Conservation (phyloP, 2,888 invertebrate species). For the Ecdyonurus torrentis region DNA sequence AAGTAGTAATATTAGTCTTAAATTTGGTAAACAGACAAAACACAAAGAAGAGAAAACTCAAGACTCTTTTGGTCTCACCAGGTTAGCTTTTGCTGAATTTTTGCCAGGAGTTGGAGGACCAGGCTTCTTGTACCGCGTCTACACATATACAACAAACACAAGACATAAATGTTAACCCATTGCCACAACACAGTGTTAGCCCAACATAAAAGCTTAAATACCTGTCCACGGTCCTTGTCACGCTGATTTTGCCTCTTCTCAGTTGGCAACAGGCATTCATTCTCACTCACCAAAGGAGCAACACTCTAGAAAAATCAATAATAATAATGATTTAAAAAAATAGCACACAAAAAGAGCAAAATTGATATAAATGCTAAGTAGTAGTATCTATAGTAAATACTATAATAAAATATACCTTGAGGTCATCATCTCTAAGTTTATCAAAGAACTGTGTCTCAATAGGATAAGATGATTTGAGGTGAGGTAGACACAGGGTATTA, state of each 20-base stretch:
- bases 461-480: slow-evolving; percentile 69
- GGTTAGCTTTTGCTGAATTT: no score
- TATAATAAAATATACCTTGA: slow-evolving; percentile 32
- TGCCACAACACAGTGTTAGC: no score
- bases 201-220: no score
- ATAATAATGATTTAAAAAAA: not conserved
- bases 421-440: slow-evolving; percentile 42
- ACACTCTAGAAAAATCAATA: not conserved
- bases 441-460: slow-evolving; percentile 53
- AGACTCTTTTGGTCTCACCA: no score
- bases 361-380: no score
- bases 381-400: no score
- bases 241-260: not conserved
- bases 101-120: slow-evolving; percentile 79
- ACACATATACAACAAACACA: slow-evolving; percentile 17
- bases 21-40: not conserved
- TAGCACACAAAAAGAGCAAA: no score
- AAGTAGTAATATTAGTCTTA: not conserved
- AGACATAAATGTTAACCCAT: not conserved
- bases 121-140: slow-evolving; percentile 66
- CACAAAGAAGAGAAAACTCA: no score
- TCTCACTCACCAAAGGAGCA: not conserved
- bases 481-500: slow-evolving; percentile 70
- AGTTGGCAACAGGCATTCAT: not conserved
- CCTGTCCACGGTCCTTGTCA: not conserved